A percentile compares a stretch with the other conserved stretches of the same genome.
Evolutionary conservation across 35 echinoderm and acorn worm genomes (phyloP).

Genomic region (Holothuria glaberrima): DNA sequence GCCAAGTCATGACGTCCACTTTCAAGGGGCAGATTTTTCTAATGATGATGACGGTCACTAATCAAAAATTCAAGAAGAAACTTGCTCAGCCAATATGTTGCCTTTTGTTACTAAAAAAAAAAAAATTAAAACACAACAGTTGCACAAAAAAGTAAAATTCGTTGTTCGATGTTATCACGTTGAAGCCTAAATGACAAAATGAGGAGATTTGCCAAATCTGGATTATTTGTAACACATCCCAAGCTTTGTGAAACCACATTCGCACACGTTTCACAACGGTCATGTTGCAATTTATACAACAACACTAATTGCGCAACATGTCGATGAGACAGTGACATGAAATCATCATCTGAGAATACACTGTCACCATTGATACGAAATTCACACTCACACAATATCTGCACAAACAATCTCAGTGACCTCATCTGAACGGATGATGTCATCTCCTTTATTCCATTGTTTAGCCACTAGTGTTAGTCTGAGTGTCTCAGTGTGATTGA

Average conservation of each 20-base stretch:
- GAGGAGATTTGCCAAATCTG: background rate
- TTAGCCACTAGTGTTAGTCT: background rate
- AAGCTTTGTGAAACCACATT: background rate
- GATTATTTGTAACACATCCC: background rate
- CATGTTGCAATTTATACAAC: background rate
- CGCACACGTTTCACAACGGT: background rate
- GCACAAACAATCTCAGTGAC: background rate
- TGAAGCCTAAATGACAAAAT: background rate
- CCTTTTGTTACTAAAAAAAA: background rate
- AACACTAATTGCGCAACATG: background rate
- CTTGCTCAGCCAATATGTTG: background rate
- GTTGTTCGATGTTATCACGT: background rate
- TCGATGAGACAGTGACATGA: background rate
- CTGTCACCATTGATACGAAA: background rate
- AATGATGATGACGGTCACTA: no score
- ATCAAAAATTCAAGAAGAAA: background rate
- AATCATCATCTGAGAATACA: background rate
- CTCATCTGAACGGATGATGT: background rate
- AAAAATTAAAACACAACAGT: background rate
- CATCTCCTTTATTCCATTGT: background rate
- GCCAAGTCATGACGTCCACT: no score
- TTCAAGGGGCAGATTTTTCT: no score
- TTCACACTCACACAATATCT: no score
- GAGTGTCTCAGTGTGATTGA: background rate
- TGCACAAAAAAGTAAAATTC: background rate